Evolutionary conservation across 2,113 vertebrate genomes (phyloP).

Genomic region (Ammodytes dubius): DNA sequence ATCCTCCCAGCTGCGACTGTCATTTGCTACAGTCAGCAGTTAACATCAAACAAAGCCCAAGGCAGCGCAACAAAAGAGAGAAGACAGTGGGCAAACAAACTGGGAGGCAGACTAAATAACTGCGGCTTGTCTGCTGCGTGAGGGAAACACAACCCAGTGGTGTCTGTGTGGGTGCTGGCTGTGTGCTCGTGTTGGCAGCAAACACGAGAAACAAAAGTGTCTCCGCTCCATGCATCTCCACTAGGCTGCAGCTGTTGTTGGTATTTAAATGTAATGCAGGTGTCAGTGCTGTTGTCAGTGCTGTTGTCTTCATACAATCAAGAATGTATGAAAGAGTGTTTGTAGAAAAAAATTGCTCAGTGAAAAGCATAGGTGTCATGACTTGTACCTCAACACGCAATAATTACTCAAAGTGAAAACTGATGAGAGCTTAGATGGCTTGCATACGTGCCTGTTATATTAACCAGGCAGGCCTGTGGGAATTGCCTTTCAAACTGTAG

Average conservation of each 20-base stretch:
- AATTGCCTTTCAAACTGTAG: neutral
- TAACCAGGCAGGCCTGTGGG: neutral
- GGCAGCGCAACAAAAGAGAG: slow-evolving; percentile 71
- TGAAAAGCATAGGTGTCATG: neutral
- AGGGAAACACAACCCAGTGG: slow-evolving; percentile 56
- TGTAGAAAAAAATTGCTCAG: neutral
- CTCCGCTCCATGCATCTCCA: slow-evolving; percentile 59
- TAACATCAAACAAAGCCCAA: slow-evolving; percentile 75
- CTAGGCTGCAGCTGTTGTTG: slow-evolving; percentile 72
- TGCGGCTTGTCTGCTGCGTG: slow-evolving; percentile 73
- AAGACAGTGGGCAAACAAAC: slow-evolving; percentile 80
- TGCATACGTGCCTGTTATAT: neutral
- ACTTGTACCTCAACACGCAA: slow-evolving; percentile 14
- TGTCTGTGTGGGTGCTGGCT: slow-evolving; percentile 47
- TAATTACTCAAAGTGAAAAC: slow-evolving; percentile 16
- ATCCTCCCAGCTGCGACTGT: slow-evolving; percentile 74
- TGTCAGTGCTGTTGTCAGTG: slow-evolving; percentile 45
- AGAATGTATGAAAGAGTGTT: neutral
- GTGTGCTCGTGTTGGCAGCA: slow-evolving; percentile 63
- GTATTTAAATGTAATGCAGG: slow-evolving; percentile 71
- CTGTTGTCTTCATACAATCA: slow-evolving; percentile 6
- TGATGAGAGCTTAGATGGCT: slow-evolving; percentile 17
- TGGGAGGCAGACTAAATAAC: slow-evolving; percentile 78
- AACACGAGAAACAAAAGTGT: slow-evolving; percentile 80
- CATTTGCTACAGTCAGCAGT: slow-evolving; percentile 66